These are phyloP conservation scores for Ornithoptera priamus DNA, from an alignment of 2,888 invertebrate species.

Conservation along the genomic window DNA sequence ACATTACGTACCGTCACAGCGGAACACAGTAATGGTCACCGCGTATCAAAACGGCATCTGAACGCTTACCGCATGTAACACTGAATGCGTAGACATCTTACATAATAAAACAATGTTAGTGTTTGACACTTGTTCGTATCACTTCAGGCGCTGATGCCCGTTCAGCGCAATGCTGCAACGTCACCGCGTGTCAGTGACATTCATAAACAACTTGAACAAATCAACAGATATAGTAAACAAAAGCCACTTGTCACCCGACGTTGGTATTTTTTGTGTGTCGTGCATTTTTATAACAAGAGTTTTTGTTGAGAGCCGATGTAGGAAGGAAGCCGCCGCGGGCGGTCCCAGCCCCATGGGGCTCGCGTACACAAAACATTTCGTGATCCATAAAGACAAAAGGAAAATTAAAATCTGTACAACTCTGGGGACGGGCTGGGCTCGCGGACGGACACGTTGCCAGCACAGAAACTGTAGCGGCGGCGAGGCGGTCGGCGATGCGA, in stretches of 20 bases:
- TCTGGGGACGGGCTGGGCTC: slow-evolving; percentile 52
- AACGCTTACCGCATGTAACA: too few relatives aligned
- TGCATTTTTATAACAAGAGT: slow-evolving; percentile 75
- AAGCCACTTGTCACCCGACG: slow-evolving; percentile 76
- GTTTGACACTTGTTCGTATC: too few relatives aligned
- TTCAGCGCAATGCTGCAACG: slow-evolving; percentile 47
- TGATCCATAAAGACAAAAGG: slow-evolving; percentile 79
- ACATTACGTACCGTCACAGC: too few relatives aligned
- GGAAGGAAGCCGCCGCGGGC: slow-evolving; percentile 77
- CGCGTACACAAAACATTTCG: slow-evolving; percentile 77
- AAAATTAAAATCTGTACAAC: slow-evolving; percentile 74
- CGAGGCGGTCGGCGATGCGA: slow-evolving; percentile 26
- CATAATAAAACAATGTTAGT: too few relatives aligned
- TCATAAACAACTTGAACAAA: slow-evolving; percentile 70
- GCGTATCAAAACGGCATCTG: too few relatives aligned
- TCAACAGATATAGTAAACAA: slow-evolving; percentile 77
- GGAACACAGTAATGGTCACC: too few relatives aligned
- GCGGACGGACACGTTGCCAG: slow-evolving; percentile 14
- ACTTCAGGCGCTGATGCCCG: not conserved
- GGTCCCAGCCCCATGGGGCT: slow-evolving; percentile 72
- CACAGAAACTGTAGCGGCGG: slow-evolving; percentile 19
- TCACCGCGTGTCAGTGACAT: slow-evolving; percentile 69
- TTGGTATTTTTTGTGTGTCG: slow-evolving; percentile 71
- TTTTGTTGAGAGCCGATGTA: slow-evolving; percentile 75
- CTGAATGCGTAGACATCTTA: too few relatives aligned